Evolutionary conservation across 2,888 invertebrate genomes (phyloP).

Genomic region (Eucriotettix oculatus): DNA sequence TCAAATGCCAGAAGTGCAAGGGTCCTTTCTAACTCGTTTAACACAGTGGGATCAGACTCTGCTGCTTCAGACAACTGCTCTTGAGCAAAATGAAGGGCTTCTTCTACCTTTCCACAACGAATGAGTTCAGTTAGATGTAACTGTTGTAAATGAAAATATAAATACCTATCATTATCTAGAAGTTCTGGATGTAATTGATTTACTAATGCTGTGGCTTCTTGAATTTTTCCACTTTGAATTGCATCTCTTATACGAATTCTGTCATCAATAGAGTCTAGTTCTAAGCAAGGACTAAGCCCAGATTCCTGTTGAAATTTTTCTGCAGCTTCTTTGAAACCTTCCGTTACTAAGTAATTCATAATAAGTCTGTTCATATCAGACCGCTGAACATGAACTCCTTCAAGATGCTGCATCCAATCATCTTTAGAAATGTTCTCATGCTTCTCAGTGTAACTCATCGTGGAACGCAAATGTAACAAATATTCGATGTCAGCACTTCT

Average conservation of each 20-base stretch:
- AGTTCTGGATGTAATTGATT: constrained; percentile 90
- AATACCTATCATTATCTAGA: constrained; percentile 83
- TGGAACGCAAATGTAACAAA: too few species aligned
- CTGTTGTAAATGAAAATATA: constrained; percentile 93
- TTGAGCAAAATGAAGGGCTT: constrained; percentile 78
- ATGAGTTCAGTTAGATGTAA: constrained; percentile 79
- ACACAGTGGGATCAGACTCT: constrained; percentile 51
- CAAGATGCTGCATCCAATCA: constrained; percentile 58
- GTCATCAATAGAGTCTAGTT: constrained; percentile 75
- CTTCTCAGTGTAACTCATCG: constrained; percentile 35
- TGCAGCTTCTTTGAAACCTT: constrained; percentile 92
- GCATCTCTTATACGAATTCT: constrained; percentile 84
- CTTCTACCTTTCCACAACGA: constrained; percentile 66
- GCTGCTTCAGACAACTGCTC: constrained; percentile 80
- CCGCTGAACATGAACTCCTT: constrained; percentile 63
- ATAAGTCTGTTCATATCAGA: constrained; percentile 92
- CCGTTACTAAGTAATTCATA: constrained; percentile 98
- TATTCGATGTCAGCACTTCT: too few species aligned
- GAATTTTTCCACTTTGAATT: constrained; percentile 80
- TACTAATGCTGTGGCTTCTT: constrained; percentile 84
- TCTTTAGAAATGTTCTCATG: constrained; percentile 38
- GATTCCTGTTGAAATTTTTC: constrained; percentile 93
- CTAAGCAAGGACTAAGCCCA: constrained; percentile 61
- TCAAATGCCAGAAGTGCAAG: constrained; percentile 92
- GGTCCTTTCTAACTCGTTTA: constrained; percentile 77